A percentile compares a stretch with the other conserved stretches of the same genome.
Conservation (phyloP, 2,888 invertebrate species). For the Orthosia gracilis region DNA sequence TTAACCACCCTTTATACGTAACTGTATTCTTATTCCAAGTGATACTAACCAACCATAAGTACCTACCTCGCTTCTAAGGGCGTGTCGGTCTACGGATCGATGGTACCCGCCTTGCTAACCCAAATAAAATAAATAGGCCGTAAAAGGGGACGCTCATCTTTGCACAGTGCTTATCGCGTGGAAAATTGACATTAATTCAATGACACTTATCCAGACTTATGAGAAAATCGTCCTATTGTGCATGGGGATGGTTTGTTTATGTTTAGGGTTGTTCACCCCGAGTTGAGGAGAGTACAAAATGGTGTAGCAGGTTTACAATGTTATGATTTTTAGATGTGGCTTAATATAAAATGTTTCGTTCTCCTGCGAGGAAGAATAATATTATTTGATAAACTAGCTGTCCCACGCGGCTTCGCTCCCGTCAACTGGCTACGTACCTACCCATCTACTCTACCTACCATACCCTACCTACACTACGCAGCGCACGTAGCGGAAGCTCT, state of each 20-base stretch:
- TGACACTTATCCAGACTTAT: constrained; percentile 47
- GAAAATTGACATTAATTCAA: constrained; percentile 57
- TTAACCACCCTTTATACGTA: neutral
- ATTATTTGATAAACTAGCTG: too few species aligned
- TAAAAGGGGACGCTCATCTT: constrained; percentile 45
- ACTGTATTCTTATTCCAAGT: neutral
- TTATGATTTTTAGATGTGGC: neutral
- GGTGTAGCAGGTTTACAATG: neutral
- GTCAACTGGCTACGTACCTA: too few species aligned
- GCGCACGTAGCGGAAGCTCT: too few species aligned
- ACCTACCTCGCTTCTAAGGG: constrained; percentile 17
- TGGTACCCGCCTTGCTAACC: constrained; percentile 49
- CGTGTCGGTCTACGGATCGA: constrained; percentile 39
- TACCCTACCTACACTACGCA: too few species aligned
- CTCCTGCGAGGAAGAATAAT: too few species aligned
- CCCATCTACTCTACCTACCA: too few species aligned
- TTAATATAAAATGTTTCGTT: neutral
- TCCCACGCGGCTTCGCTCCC: too few species aligned
- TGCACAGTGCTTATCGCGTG: constrained; percentile 30
- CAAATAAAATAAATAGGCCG: constrained; percentile 54
- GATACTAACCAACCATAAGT: neutral
- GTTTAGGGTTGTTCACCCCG: constrained; percentile 26
- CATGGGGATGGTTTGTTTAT: constrained; percentile 34
- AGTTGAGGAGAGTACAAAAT: neutral
- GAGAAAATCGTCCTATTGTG: constrained; percentile 18